These are phyloP conservation scores for Lasaia peninsularis DNA, from an alignment of 1,140 invertebrate genomes.

Conservation along the genomic window DNA sequence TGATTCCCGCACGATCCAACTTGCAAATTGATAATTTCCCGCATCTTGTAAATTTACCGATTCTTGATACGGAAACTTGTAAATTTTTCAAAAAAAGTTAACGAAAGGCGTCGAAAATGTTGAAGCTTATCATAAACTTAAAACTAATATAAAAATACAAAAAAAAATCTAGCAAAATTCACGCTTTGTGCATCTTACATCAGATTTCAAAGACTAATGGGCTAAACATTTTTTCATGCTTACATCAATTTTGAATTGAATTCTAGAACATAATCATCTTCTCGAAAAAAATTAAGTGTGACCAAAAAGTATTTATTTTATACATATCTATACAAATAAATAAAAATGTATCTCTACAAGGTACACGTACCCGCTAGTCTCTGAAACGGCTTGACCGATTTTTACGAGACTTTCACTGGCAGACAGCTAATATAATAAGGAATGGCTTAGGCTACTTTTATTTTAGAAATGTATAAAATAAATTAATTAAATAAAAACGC, in stretches of 20 bases:
- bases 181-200: conserved; percentile 58
- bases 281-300: too few relatives aligned
- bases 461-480: too few relatives aligned
- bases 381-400: too few relatives aligned
- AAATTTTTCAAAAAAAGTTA: conserved; percentile 54
- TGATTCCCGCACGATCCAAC: conserved; percentile 65
- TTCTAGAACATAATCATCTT: conserved; percentile 33
- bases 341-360: too few relatives aligned
- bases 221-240: neutral
- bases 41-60: conserved; percentile 68
- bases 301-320: too few relatives aligned
- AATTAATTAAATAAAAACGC: too few relatives aligned
- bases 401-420: too few relatives aligned
- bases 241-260: neutral
- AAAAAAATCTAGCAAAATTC: conserved; percentile 51
- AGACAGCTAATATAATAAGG: too few relatives aligned
- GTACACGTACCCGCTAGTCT: too few relatives aligned
- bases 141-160: conserved; percentile 56
- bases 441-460: too few relatives aligned
- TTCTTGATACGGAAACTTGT: conserved; percentile 42
- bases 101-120: conserved; percentile 41
- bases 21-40: conserved; percentile 67
- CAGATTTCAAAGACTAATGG: conserved; percentile 41
- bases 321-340: too few relatives aligned
- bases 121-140: conserved; percentile 69